Base-by-base conservation (phyloP, 92 coral and sea anemone species). In the Bergia sp. region DNA sequence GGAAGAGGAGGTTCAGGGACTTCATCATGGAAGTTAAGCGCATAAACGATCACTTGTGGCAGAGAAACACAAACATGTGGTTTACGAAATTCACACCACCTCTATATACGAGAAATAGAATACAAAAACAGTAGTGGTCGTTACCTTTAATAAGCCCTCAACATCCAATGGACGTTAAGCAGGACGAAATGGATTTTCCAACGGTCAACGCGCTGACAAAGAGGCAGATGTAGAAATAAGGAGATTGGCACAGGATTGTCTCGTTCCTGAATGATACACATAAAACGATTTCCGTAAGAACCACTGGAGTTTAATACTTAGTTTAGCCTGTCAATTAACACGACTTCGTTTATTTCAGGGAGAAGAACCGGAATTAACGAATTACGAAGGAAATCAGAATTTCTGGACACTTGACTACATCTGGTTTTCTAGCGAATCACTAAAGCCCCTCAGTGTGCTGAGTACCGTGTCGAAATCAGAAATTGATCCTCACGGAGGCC, bases 331-430 rank as follows among this genome's bases (percentile, higher is more conserved):
- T 61, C 29, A 61, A 20, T 21, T 61, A 21, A 61, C 69, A 61
- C 12, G 11, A 50, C 58, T 53, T 53, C 16, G 1, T 20, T 61
- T 61, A 7, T 79, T 67, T 65, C 80, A 96, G 98, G 98, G 98
- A 36, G 87, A 78, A 53, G 98, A 96, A 76, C 98, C 98, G 2
- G 90, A 89, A 43, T 76, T 91, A 41, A 96, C 94, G 13, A 82
- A 85, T 71, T 58, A 73, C 80, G 98, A 96, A 76, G 92, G 90
- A 71, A 91, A 86, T 7, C 78, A 90, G 16, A 8, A 53, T 49
- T 36, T 75, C 49, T 94, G 96, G 93, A 90, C 94, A 3, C 81
- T 91, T 45, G 98, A 96, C 79, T 96, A 96, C 91, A 91, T 96
- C 80, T 96, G 96, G 96, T 91, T 92, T 58, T 93, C 95, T 16